Evolutionary conservation across 2,113 vertebrate species (phyloP), one percentile per base, ranked within the genome.

Genomic region (Pachycephala philippinensis): DNA sequence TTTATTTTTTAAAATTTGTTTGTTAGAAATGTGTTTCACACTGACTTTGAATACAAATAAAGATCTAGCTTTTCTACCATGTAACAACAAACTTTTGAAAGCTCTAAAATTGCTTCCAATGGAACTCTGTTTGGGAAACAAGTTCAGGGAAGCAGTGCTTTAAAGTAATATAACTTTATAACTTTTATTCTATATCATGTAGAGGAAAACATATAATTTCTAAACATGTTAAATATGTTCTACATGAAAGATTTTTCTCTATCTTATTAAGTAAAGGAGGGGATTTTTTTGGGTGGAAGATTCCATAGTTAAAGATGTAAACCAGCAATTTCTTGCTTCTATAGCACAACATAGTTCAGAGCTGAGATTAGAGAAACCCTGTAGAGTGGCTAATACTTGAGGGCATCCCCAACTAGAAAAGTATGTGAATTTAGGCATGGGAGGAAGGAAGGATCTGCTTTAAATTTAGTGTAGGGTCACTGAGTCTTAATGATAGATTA

Each of bases 391-490:
- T 98, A 98, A 98, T 98, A 98, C 98, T 98, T 45, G 96, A 98
- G 98, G 98, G 98, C 98, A 98, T 98, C 98, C 97, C 98, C 98
- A 98, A 2, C 97, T 98, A 98, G 98, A 98, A 97, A 98, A 98
- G 97, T 98, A 98, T 98, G 98, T 98, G 98, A 98, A 98, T 98
- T 98, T 98, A 98, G 97, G 98, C 98, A 98, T 98, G 98, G 98
- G 98, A 98, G 98, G 98, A 98, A 98, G 98, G 98, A 98, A 98
- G 98, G 98, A 98, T 98, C 98, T 98, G 98, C 98, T 98, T 98
- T 98, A 98, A 98, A 97, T 98, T 98, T 98, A 98, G 98, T 98
- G 97, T 98, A 97, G 98, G 98, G 98, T 98, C 98, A 98, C 98
- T 98, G 98, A 98, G 95, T 98, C 98, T 98, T 98, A 98, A 98